Evolutionary conservation across 2,797 vertebrate genomes (phyloP).

Genomic region (Siniperca scherzeri): DNA sequence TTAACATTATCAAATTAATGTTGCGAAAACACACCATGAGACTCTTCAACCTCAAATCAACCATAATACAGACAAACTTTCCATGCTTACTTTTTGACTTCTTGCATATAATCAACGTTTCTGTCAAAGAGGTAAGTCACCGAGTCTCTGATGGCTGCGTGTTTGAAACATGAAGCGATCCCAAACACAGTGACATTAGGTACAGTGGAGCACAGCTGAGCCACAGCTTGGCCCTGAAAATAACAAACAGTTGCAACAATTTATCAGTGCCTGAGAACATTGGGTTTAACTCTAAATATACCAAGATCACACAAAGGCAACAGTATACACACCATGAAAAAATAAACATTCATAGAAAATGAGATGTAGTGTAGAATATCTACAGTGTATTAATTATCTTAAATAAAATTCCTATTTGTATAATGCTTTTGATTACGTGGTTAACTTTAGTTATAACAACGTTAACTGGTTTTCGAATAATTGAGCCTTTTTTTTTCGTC

Average conservation of each 20-base stretch:
- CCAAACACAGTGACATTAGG: slow-evolving; percentile 95
- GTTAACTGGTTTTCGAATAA: background rate
- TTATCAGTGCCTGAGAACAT: slow-evolving; percentile 29
- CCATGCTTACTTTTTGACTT: slow-evolving; percentile 94
- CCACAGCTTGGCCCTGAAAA: slow-evolving; percentile 96
- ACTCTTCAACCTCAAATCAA: background rate
- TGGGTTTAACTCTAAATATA: slow-evolving; percentile 8
- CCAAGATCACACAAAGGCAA: slow-evolving; percentile 18
- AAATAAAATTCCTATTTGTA: background rate
- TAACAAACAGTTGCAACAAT: slow-evolving; percentile 50
- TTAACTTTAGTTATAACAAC: background rate
- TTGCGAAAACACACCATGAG: background rate
- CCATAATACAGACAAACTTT: background rate
- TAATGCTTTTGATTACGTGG: background rate
- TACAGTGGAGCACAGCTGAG: slow-evolving; percentile 96
- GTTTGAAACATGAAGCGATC: slow-evolving; percentile 96
- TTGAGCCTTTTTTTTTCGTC: background rate
- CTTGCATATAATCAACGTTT: slow-evolving; percentile 95
- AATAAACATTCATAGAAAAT: background rate
- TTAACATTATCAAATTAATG: background rate
- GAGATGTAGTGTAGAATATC: background rate
- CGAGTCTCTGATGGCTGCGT: slow-evolving; percentile 95
- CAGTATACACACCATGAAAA: background rate
- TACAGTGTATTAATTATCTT: background rate
- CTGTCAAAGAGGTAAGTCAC: slow-evolving; percentile 97